Conservation (phyloP, 2,113 vertebrate genomes). For the Pygoscelis antarcticus region DNA sequence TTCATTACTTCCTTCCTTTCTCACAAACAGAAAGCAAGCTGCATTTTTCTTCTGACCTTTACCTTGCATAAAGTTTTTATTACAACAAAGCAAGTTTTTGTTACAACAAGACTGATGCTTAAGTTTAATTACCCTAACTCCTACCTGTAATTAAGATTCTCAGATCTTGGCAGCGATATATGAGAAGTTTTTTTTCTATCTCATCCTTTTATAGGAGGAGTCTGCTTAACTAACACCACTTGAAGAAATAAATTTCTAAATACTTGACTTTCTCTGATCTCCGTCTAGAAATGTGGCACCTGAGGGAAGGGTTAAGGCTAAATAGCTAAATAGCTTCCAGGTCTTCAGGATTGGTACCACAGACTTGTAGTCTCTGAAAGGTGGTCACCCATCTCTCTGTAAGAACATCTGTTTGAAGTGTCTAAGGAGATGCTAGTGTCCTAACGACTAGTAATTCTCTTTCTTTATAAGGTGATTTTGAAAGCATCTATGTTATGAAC, state of each 20-base stretch:
- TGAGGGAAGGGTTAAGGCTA: not conserved
- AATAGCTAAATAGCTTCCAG: not conserved
- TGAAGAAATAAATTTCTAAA: not conserved
- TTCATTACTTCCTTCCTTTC: not conserved
- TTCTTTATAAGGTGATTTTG: not conserved
- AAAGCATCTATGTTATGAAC: not conserved
- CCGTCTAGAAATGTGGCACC: not conserved
- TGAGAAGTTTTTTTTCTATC: not conserved
- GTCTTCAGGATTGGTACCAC: not conserved
- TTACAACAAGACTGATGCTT: not conserved
- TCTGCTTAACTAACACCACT: not conserved
- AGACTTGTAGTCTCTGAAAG: not conserved
- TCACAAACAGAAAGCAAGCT: not conserved
- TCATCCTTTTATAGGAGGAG: not conserved
- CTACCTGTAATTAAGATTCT: not conserved
- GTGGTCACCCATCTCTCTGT: not conserved
- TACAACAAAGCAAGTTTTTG: not conserved
- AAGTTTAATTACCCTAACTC: not conserved
- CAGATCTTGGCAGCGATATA: not conserved
- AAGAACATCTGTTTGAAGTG: not conserved
- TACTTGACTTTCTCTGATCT: not conserved
- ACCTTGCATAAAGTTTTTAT: not conserved
- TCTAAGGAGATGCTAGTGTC: not conserved
- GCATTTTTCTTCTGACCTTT: not conserved
- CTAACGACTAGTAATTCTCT: not conserved